Conservation (phyloP, 2,888 invertebrate species). For the Synanthedon formicaeformis region DNA sequence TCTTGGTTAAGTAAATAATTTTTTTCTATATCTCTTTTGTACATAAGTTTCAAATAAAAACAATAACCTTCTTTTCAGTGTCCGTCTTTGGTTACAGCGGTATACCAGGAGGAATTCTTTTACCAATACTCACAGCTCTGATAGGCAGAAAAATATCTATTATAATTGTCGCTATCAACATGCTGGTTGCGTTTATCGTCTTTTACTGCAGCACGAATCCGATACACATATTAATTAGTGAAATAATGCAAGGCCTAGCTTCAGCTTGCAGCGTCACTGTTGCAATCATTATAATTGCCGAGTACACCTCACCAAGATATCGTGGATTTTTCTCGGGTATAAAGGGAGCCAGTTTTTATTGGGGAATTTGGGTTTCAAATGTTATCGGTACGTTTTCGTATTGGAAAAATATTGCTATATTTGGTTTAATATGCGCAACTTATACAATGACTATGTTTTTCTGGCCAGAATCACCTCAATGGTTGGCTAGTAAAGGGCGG, state of each 20-base stretch:
- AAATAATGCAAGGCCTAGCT: slow-evolving; percentile 18
- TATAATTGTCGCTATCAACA: slow-evolving; percentile 13
- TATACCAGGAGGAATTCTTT: slow-evolving; percentile 20
- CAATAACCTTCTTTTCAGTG: slow-evolving; percentile 10
- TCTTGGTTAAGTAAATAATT: slow-evolving; percentile 17
- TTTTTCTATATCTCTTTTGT: background rate
- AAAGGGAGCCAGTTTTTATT: slow-evolving; percentile 18
- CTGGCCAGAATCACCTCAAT: slow-evolving; percentile 24
- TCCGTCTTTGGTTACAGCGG: slow-evolving; percentile 20
- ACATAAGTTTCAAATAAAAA: background rate
- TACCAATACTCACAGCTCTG: slow-evolving; percentile 13
- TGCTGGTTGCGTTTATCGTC: slow-evolving; percentile 11
- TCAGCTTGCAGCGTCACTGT: slow-evolving; percentile 16
- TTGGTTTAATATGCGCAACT: background rate
- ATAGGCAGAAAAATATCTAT: slow-evolving; percentile 21
- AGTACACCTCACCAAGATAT: slow-evolving; percentile 22
- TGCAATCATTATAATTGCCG: slow-evolving; percentile 16
- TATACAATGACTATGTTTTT: slow-evolving; percentile 6
- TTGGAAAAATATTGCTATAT: slow-evolving; percentile 10
- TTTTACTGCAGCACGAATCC: slow-evolving; percentile 12
- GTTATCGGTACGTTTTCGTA: slow-evolving; percentile 18
- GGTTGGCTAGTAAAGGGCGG: slow-evolving; percentile 33
- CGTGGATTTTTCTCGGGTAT: slow-evolving; percentile 22
- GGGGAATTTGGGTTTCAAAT: slow-evolving; percentile 21
- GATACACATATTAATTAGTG: slow-evolving; percentile 16